These are phyloP conservation scores for Mormyrus iriodes DNA, from an alignment of 2,113 vertebrate genomes.

Conservation along the genomic window DNA sequence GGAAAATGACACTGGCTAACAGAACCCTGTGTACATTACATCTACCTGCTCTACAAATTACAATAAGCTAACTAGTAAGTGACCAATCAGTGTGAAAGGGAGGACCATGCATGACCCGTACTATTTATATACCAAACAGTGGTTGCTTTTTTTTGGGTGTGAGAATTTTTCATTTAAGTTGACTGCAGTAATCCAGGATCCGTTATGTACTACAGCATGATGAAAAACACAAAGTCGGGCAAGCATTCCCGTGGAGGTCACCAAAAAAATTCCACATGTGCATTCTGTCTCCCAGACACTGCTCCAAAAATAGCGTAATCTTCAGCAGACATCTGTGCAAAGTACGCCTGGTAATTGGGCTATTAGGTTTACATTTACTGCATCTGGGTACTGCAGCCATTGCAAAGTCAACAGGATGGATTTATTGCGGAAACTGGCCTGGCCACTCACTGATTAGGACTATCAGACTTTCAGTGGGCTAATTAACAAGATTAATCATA, in stretches of 20 bases:
- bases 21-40: background rate
- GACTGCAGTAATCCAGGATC: background rate
- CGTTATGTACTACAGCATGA: background rate
- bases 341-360: constrained; percentile 4
- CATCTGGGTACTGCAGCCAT: constrained; percentile 39
- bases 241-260: background rate
- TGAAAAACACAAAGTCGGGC: background rate
- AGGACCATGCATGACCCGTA: background rate
- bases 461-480: constrained; percentile 51
- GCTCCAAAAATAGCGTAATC: background rate
- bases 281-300: background rate
- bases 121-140: background rate
- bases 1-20: background rate
- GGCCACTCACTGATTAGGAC: constrained; percentile 45
- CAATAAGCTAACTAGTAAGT: background rate
- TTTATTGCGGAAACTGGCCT: constrained; percentile 8
- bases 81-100: background rate
- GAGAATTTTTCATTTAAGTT: background rate
- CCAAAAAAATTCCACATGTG: background rate
- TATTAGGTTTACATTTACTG: constrained; percentile 15
- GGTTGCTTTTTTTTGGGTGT: too few species aligned
- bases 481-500: constrained; percentile 59
- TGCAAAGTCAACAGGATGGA: constrained; percentile 32
- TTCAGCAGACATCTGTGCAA: background rate
- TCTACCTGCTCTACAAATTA: background rate